Conservation (phyloP, 2,113 vertebrate genomes). For the Hemiscyllium ocellatum region DNA sequence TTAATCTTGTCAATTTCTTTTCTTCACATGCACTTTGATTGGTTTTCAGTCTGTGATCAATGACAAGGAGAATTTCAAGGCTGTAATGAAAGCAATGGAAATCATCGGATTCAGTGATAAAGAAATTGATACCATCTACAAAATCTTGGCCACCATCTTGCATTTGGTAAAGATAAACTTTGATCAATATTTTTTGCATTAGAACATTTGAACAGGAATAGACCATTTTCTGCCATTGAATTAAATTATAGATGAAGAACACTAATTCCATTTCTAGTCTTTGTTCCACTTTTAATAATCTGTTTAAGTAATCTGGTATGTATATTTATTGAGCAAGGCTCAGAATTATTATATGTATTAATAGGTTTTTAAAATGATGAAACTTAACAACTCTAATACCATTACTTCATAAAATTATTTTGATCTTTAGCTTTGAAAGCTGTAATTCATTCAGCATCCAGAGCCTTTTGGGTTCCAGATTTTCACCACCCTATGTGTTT, state of each 20-base stretch:
- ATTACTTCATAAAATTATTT: background rate
- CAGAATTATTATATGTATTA: background rate
- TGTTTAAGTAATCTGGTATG: background rate
- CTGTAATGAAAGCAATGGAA: constrained; percentile 64
- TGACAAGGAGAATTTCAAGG: constrained; percentile 58
- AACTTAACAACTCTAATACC: background rate
- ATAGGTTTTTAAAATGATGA: background rate
- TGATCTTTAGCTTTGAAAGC: background rate
- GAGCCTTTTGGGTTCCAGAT: background rate
- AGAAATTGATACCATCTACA: constrained; percentile 65
- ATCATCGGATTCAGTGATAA: constrained; percentile 72
- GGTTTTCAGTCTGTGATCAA: constrained; percentile 53
- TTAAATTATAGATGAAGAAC: background rate
- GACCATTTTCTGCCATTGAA: background rate
- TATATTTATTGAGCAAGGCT: background rate
- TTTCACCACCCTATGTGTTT: background rate
- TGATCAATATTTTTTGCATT: background rate
- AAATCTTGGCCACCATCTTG: constrained; percentile 72
- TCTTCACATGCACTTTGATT: background rate
- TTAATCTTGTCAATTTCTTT: background rate
- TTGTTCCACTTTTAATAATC: background rate
- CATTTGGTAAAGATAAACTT: constrained; percentile 62
- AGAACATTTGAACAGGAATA: background rate
- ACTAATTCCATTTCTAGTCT: background rate
- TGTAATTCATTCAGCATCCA: background rate